Conservation (phyloP, 2,797 vertebrate species). For the Neosilurus mollespiculum region DNA sequence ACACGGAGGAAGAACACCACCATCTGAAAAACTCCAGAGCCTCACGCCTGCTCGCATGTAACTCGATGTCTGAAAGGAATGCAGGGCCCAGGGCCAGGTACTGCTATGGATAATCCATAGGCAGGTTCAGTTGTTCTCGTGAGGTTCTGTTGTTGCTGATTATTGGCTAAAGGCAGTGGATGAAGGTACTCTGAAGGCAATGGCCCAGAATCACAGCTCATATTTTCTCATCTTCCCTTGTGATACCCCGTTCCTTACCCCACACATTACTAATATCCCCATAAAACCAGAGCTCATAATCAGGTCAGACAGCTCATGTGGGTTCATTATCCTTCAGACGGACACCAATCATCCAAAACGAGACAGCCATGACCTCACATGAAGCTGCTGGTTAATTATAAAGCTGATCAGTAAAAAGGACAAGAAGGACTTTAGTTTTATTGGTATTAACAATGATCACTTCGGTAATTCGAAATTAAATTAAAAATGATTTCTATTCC, state of each 20-base stretch:
- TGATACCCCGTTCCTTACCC: background rate
- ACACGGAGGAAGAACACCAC: background rate
- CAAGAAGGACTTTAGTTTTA: background rate
- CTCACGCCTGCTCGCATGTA: constrained; percentile 29
- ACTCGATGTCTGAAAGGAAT: constrained; percentile 35
- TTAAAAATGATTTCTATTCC: background rate
- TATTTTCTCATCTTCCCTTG: constrained; percentile 10
- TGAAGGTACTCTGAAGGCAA: constrained; percentile 7
- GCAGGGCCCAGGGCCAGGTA: constrained; percentile 20
- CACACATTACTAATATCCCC: constrained; percentile 12
- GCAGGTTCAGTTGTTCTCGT: constrained; percentile 11
- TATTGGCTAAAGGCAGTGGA: constrained; percentile 14
- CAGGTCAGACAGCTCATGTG: constrained; percentile 23
- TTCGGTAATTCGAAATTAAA: background rate
- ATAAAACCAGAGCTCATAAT: constrained; percentile 8
- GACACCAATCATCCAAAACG: constrained; percentile 15
- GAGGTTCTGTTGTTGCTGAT: constrained; percentile 5
- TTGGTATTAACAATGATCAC: background rate
- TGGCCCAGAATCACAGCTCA: constrained; percentile 12
- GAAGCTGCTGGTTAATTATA: background rate
- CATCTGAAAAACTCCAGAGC: constrained; percentile 6
- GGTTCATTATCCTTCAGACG: constrained; percentile 28
- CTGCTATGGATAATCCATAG: constrained; percentile 7
- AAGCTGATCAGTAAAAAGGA: background rate
- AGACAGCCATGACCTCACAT: constrained; percentile 10